Base-by-base conservation (phyloP, 2,113 vertebrate species). In the Lichenostomus cassidix region DNA sequence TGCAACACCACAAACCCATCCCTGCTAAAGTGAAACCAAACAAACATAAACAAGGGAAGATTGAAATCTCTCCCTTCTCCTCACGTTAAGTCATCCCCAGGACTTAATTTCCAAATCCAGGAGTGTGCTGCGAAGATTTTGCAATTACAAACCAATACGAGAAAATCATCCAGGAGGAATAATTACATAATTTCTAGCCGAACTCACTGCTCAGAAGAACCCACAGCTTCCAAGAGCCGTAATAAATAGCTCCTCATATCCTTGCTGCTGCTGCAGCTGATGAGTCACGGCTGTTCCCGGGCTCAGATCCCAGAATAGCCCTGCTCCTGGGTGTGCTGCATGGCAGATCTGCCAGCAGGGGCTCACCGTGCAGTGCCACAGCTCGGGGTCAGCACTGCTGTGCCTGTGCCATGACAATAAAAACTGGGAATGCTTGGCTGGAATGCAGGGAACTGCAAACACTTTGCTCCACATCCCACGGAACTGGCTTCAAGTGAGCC, bases 161-260 rank as follows among this genome's bases (percentile, higher is more conserved):
- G 94, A 96, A 96, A 97, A 81, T 19, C 96, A 98, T 97, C 97
- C 97, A 97, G 96, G 97, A 98, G 97, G 97, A 98, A 98, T 97
- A 98, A 98, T 98, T 97, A 96, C 90, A 96, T 98, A 97, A 98
- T 97, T 97, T 96, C 92, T 88, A 58, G 95, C 74, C 73, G 95
- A 97, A 95, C 95, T 97, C 90, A 68, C 88, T 87, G 92, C 91
- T 74, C 46, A 74, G 90, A 89, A n/a, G 64, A 94, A 53, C 67
- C 90, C 82, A 10, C 47, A 79, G 94, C 94, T 95, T 50, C 81
- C 94, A 93, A 87, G 89, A 96, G 95, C 33, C 5, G 95, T 95
- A 97, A 97, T 98, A 98, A 98, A 97, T 97, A 97, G 97, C 83
- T 93, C 94, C 96, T 94, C 92, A 77, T 96, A 92, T 96, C 96